Conservation (phyloP, 2,113 vertebrate species). For the Cyprinodon tularosa region DNA sequence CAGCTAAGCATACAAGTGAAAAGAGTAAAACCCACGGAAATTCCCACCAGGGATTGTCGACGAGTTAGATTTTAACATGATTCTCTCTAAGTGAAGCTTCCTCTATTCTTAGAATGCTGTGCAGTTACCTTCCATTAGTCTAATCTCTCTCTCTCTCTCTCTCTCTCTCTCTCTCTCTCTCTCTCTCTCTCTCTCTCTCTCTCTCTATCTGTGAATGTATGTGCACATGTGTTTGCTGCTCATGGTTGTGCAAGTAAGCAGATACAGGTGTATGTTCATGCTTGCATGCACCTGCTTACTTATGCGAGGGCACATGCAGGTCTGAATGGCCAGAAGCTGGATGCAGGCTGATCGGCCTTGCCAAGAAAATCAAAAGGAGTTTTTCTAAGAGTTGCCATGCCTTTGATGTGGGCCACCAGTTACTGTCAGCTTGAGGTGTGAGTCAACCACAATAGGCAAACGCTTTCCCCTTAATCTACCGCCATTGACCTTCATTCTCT, state of each 20-base stretch:
- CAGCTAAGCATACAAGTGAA: slow-evolving; percentile 6
- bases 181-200: no score
- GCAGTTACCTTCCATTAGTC: slow-evolving; percentile 16
- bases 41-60: slow-evolving; percentile 40
- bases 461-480: slow-evolving; percentile 29
- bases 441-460: slow-evolving; percentile 38
- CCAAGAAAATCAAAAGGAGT: slow-evolving; percentile 44
- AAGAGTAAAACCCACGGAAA: slow-evolving; percentile 46
- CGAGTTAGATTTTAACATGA: slow-evolving; percentile 8
- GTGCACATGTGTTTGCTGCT: neutral
- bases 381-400: slow-evolving; percentile 46
- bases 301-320: slow-evolving; percentile 3
- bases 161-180: no score
- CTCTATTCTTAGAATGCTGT: slow-evolving; percentile 63
- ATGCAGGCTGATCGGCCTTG: slow-evolving; percentile 27
- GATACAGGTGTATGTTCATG: slow-evolving; percentile 2
- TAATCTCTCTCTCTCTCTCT: neutral
- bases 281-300: slow-evolving; percentile 14
- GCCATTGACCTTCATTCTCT: slow-evolving; percentile 30
- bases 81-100: slow-evolving; percentile 42
- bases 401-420: slow-evolving; percentile 64
- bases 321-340: slow-evolving; percentile 31
- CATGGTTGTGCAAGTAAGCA: neutral
- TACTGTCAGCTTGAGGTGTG: slow-evolving; percentile 57
- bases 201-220: no score